Evolutionary conservation across 1,140 invertebrate species (phyloP).

Genomic region (Atta cephalotes): DNA sequence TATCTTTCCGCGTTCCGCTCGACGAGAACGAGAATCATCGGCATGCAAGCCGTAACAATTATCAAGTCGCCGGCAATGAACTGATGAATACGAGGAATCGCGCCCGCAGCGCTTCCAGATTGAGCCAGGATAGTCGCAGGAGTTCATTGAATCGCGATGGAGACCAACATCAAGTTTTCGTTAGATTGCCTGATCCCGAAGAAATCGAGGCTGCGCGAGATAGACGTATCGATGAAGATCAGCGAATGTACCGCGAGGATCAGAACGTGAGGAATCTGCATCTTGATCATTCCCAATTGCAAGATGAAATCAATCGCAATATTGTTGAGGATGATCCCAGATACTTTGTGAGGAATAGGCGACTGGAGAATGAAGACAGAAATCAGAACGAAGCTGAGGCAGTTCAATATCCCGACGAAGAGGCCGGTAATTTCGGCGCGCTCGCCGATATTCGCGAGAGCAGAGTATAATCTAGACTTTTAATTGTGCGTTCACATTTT

Average conservation of each 20-base stretch:
- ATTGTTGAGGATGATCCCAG: constrained; percentile 36
- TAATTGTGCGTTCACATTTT: not conserved
- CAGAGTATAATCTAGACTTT: constrained; percentile 77
- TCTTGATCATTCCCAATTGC: constrained; percentile 36
- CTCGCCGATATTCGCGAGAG: constrained; percentile 84
- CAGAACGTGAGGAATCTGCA: constrained; percentile 46
- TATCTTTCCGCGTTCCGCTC: constrained; percentile 36
- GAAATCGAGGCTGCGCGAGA: constrained; percentile 28
- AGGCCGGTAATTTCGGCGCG: constrained; percentile 79
- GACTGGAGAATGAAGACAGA: constrained; percentile 45
- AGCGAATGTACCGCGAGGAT: constrained; percentile 56
- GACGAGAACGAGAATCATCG: constrained; percentile 64
- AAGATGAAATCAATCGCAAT: constrained; percentile 57
- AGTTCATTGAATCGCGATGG: constrained; percentile 54
- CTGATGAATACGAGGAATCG: constrained; percentile 76
- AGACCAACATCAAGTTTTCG: constrained; percentile 57
- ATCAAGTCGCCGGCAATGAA: constrained; percentile 68
- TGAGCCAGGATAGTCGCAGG: constrained; percentile 59
- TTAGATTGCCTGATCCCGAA: constrained; percentile 53
- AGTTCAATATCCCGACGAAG: constrained; percentile 73
- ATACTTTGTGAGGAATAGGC: constrained; percentile 62
- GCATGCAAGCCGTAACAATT: constrained; percentile 62
- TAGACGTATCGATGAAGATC: constrained; percentile 24
- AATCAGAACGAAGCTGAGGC: constrained; percentile 53
- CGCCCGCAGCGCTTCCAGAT: constrained; percentile 66